Evolutionary conservation across 2,797 vertebrate genomes (phyloP).

Genomic region (Syngnathus acus): DNA sequence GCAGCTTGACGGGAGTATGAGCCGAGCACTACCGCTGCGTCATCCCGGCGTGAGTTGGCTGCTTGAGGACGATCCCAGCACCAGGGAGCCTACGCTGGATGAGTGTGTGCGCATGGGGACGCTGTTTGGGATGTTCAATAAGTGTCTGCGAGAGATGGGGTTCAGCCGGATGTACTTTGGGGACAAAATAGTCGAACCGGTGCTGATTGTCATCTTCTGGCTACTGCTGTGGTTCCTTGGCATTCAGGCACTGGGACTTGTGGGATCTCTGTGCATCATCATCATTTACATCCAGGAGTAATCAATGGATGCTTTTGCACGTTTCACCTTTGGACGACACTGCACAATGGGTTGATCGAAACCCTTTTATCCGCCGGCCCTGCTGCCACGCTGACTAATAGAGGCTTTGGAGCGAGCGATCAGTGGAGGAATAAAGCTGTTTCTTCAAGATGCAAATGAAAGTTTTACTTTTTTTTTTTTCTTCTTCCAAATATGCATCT

Average conservation of each 20-base stretch:
- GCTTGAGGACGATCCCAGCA: conserved; percentile 24
- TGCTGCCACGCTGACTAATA: neutral
- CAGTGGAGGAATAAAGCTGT: neutral
- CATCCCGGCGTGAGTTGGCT: conserved; percentile 16
- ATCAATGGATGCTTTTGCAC: conserved; percentile 5
- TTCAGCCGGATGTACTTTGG: conserved; percentile 94
- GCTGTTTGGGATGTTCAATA: conserved; percentile 93
- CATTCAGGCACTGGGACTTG: conserved; percentile 87
- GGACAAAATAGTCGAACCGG: conserved; percentile 89
- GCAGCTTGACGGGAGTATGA: conserved; percentile 25
- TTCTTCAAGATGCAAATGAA: neutral
- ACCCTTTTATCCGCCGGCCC: neutral
- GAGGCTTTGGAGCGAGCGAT: neutral
- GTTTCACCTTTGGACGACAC: neutral
- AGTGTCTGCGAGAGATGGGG: conserved; percentile 82
- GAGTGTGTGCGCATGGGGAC: conserved; percentile 93
- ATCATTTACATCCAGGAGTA: conserved; percentile 94
- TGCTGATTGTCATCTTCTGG: conserved; percentile 90
- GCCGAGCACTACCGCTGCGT: conserved; percentile 1
- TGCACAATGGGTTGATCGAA: neutral
- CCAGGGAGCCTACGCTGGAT: conserved; percentile 65
- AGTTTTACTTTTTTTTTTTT: too few species aligned
- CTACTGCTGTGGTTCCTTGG: conserved; percentile 93
- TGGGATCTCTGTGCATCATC: conserved; percentile 90
- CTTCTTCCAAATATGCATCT: too few species aligned